Evolutionary conservation across 1,140 invertebrate genomes (phyloP), one percentile per base, ranked within the genome.

Genomic region (Magallana gigas): DNA sequence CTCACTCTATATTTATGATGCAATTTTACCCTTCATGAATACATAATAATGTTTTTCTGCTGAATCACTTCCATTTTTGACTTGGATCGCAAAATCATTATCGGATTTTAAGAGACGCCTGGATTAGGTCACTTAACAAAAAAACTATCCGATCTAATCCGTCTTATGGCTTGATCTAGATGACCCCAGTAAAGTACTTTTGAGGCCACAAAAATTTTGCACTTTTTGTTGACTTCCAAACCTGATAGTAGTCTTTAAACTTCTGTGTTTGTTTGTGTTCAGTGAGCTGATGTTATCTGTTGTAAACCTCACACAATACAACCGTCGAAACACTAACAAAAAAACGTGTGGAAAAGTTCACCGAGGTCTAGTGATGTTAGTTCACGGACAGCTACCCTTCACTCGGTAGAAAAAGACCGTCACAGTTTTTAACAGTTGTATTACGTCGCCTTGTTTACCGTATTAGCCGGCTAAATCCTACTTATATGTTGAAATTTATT

Each of bases 291-390:
- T 48, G 36, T 48, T 48, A 48, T 48, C 36, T 48, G 3, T 48
- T 48, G 36, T 48, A 48, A 48, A 48, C 36, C 36, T 48, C 36
- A 48, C 36, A 48, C 36, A 48, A 48, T 48, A 48, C 36, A 48
- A 48, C 68, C 36, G 18, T 76, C n/a, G n/a, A 76, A 76, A 76
- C 68, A 76, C 23, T 76, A 76, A 76, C 68, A 76, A 76, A 76
- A 48, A 48, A 48, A 48, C 2, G 3, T 48, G 36, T 48, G 2
- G 36, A 48, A 48, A 48, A 48, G 36, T 48, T 48, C 36, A 48
- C 36, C 36, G 1, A 48, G 36, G 36, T 48, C 36, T 48, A 48
- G 5, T 48, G 5, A 48, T 48, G 36, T 48, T 48, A 48, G 36
- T 48, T 48, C 3, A 36, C 36, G 36, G 36, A 1, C 1, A 48